These are phyloP conservation scores for Fopius arisanus DNA, from an alignment of 1,140 invertebrate genomes.

Conservation along the genomic window DNA sequence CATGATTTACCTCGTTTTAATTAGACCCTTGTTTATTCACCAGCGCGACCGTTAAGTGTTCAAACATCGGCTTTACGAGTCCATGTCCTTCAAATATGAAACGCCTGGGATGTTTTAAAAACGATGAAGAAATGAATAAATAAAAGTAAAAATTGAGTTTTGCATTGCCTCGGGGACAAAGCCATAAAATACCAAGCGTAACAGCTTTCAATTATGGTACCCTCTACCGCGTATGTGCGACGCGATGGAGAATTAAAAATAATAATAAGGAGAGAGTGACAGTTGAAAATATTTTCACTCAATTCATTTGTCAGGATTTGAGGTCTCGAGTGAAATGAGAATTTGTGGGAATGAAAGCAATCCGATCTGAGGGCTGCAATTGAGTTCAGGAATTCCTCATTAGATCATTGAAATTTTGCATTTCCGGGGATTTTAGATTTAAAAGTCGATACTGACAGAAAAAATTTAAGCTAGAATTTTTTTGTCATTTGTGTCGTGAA, in stretches of 20 bases:
- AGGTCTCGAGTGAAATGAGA: too few relatives aligned
- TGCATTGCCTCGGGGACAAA: slow-evolving; percentile 54
- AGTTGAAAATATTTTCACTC: neutral
- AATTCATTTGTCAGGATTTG: too few relatives aligned
- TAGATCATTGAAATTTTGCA: too few relatives aligned
- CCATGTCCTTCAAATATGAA: slow-evolving; percentile 11
- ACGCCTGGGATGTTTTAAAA: neutral
- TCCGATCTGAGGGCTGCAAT: too few relatives aligned
- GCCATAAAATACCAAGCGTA: slow-evolving; percentile 57
- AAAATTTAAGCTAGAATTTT: too few relatives aligned
- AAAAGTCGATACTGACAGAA: too few relatives aligned
- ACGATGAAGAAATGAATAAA: neutral
- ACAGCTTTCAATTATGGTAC: slow-evolving; percentile 56
- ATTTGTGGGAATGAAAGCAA: too few relatives aligned
- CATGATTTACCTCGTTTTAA: slow-evolving; percentile 54
- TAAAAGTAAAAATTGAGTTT: slow-evolving; percentile 51
- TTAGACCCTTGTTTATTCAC: slow-evolving; percentile 41
- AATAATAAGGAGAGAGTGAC: slow-evolving; percentile 20
- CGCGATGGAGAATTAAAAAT: slow-evolving; percentile 4
- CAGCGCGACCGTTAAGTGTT: neutral
- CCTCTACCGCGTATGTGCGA: slow-evolving; percentile 38
- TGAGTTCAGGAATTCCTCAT: too few relatives aligned
- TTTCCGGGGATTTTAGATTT: too few relatives aligned
- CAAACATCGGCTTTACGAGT: neutral
- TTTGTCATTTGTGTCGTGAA: too few relatives aligned